Percentiles rank a stretch among this genome's conserved stretches.
These are phyloP conservation scores for Phalera bucephala DNA, from an alignment of 2,888 invertebrate genomes.

Conservation along the genomic window DNA sequence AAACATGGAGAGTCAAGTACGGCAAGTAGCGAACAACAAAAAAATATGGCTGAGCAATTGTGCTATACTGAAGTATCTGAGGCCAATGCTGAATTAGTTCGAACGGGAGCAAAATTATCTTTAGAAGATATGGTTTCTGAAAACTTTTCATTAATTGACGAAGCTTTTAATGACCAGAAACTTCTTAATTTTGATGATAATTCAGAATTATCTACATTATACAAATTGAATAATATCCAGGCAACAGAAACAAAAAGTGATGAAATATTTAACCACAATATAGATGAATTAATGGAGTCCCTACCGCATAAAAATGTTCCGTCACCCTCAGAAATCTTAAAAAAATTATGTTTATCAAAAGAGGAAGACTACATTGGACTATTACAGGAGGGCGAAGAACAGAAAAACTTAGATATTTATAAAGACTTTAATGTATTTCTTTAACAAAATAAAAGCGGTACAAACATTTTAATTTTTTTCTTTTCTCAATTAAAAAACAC, in stretches of 20 bases:
- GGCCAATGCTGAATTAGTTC: constrained; percentile 69
- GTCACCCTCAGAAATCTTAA: constrained; percentile 86
- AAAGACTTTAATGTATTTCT: constrained; percentile 48
- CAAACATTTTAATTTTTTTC: too few relatives aligned
- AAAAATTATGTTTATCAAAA: constrained; percentile 83
- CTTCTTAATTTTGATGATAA: constrained; percentile 7
- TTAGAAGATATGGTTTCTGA: constrained; percentile 77
- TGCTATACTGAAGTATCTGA: constrained; percentile 58
- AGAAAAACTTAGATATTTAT: constrained; percentile 35
- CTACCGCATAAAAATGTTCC: constrained; percentile 79
- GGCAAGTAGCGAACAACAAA: constrained; percentile 8
- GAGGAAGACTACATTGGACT: constrained; percentile 59
- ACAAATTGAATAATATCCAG: constrained; percentile 6
- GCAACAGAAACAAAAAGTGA: constrained; percentile 24
- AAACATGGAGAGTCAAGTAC: constrained; percentile 45
- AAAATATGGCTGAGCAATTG: constrained; percentile 20
- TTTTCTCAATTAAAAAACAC: too few relatives aligned
- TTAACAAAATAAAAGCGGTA: too few relatives aligned
- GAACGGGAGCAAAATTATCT: constrained; percentile 71
- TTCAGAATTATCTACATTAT: not conserved
- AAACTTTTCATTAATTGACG: constrained; percentile 62
- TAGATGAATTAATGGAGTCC: constrained; percentile 57
- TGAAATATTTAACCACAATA: constrained; percentile 64
- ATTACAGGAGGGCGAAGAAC: constrained; percentile 27
- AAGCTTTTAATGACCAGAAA: constrained; percentile 40